Conservation (phyloP, 1,140 invertebrate genomes). For the Drosophila obscura region DNA sequence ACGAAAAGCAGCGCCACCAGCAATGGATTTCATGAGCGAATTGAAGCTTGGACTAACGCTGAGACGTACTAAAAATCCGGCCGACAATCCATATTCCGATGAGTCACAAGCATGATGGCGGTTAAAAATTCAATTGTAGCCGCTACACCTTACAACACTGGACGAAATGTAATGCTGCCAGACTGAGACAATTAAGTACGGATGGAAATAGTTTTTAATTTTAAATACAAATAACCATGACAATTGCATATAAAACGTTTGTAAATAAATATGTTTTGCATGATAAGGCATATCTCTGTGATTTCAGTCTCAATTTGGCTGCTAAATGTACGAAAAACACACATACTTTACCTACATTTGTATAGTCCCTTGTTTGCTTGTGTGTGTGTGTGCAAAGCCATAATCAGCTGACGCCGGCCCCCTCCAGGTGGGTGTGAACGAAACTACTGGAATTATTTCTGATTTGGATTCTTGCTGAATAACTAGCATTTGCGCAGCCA, state of each 20-base stretch:
- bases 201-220: slow-evolving; percentile 8
- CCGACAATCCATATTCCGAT: slow-evolving; percentile 62
- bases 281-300: slow-evolving; percentile 10
- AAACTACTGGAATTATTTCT: slow-evolving; percentile 49
- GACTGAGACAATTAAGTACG: slow-evolving; percentile 11
- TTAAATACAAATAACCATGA: slow-evolving; percentile 39
- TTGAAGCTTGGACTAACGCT: slow-evolving; percentile 71
- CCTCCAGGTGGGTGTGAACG: slow-evolving; percentile 18
- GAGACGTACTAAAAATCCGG: slow-evolving; percentile 63
- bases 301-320: not conserved
- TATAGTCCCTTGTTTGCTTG: not conserved
- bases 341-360: not conserved
- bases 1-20: slow-evolving; percentile 49
- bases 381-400: slow-evolving; percentile 18
- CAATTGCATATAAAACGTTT: slow-evolving; percentile 22
- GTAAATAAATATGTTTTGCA: slow-evolving; percentile 38
- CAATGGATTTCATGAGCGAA: slow-evolving; percentile 70
- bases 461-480: slow-evolving; percentile 38
- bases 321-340: no score
- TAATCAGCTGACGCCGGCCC: slow-evolving; percentile 55
- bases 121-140: slow-evolving; percentile 19
- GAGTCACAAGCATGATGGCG: slow-evolving; percentile 64
- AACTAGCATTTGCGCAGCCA: slow-evolving; percentile 15
- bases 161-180: slow-evolving; percentile 18
- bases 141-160: slow-evolving; percentile 20